phyloP scores from a whole-genome alignment of 2,113 vertebrate genomes.

The Plestiodon gilberti region DNA sequence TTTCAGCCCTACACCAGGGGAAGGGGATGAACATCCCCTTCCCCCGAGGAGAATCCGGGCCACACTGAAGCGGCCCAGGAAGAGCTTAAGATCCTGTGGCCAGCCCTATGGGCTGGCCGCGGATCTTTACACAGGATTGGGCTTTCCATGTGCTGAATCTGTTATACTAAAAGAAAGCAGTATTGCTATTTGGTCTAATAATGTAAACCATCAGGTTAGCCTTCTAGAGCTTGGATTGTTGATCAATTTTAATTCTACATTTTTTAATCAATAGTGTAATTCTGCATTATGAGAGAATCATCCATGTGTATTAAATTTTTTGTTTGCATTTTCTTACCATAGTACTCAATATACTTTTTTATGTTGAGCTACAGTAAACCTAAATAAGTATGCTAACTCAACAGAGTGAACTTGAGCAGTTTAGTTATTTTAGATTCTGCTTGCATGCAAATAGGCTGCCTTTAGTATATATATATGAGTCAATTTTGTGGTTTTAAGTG shows the following conservation, averaged over 20 bases:
- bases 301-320: background rate
- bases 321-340: background rate
- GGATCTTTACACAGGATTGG: too few species aligned
- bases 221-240: background rate
- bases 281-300: background rate
- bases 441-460: conserved; percentile 63
- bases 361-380: conserved; percentile 69
- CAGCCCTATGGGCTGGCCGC: too few species aligned
- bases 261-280: background rate
- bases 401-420: conserved; percentile 68
- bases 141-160: background rate
- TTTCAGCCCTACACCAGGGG: too few species aligned
- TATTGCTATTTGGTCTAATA: background rate
- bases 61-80: too few species aligned
- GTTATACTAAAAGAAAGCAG: conserved; percentile 14
- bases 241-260: background rate
- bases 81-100: too few species aligned
- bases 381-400: conserved; percentile 74
- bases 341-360: background rate
- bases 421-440: conserved; percentile 67
- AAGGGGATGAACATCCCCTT: too few species aligned
- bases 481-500: conserved; percentile 50
- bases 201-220: background rate
- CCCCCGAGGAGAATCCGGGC: too few species aligned
- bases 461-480: conserved; percentile 63